Evolutionary conservation across 2,797 vertebrate species (phyloP).

Genomic region (Hypotaenidia philippensis): DNA sequence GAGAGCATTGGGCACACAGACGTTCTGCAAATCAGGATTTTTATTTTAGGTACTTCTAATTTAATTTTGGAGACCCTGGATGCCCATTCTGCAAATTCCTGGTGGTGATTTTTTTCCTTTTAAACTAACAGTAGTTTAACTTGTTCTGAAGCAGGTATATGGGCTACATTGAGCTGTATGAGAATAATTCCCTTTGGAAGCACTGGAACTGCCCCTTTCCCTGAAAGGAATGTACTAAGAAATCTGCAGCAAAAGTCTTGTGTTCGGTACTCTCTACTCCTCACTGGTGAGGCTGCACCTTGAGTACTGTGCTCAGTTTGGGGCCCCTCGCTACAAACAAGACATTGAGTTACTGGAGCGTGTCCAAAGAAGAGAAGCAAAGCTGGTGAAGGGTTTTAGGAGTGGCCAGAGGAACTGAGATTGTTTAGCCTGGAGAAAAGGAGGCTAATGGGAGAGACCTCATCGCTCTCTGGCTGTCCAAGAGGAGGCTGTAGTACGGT

Average conservation of each 20-base stretch:
- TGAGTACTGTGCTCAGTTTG: fast-evolving
- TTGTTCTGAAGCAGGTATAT: not conserved
- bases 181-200: not conserved
- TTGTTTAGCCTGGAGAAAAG: too few relatives aligned
- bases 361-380: too few relatives aligned
- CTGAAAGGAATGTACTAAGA: not conserved
- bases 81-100: not conserved
- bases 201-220: not conserved
- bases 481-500: too few relatives aligned
- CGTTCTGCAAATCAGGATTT: not conserved
- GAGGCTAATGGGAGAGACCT: too few relatives aligned
- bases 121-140: not conserved
- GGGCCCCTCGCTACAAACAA: too few relatives aligned
- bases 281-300: not conserved
- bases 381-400: too few relatives aligned
- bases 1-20: not conserved
- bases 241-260: not conserved
- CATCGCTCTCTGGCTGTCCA: too few relatives aligned
- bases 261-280: not conserved
- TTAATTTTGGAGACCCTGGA: not conserved
- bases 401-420: too few relatives aligned
- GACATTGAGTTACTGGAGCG: too few relatives aligned
- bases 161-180: not conserved
- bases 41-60: not conserved
- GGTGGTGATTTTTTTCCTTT: not conserved